These are phyloP conservation scores for Chelonia mydas DNA, from an alignment of 2,797 vertebrate species.

Conservation along the genomic window DNA sequence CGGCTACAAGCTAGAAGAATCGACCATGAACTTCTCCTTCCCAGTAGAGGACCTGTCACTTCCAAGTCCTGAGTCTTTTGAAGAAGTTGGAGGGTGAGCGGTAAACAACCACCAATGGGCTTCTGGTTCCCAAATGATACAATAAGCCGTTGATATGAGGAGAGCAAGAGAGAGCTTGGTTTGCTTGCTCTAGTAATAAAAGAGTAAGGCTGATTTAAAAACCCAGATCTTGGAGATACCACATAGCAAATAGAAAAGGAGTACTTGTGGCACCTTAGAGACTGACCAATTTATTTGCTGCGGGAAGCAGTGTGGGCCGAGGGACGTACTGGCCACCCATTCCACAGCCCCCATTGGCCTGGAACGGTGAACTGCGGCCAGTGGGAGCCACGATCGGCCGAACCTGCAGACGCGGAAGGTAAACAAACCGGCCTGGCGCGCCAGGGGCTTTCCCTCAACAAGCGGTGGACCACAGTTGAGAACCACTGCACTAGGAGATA, in stretches of 20 bases:
- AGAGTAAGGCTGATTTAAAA: neutral
- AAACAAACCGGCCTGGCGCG: too few species aligned
- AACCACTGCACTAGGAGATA: neutral
- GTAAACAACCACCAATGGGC: neutral
- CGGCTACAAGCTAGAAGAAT: neutral
- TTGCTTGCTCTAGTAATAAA: neutral
- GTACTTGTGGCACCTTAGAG: too few species aligned
- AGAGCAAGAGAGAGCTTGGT: neutral
- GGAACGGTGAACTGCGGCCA: too few species aligned
- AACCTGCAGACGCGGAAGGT: too few species aligned
- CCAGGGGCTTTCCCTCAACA: too few species aligned
- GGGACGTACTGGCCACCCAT: too few species aligned
- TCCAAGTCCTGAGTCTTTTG: neutral
- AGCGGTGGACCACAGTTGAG: too few species aligned
- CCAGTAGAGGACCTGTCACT: neutral
- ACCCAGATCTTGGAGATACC: neutral
- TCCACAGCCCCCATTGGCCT: too few species aligned
- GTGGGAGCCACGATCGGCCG: too few species aligned
- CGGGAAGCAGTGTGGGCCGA: too few species aligned
- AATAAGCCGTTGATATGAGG: neutral
- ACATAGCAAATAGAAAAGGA: neutral
- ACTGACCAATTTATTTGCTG: too few species aligned
- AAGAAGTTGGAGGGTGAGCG: neutral
- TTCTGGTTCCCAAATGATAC: neutral
- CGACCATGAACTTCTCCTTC: neutral